These are phyloP conservation scores for Macroglossus sobrinus DNA, from an alignment of 2,113 vertebrate species.

Conservation along the genomic window DNA sequence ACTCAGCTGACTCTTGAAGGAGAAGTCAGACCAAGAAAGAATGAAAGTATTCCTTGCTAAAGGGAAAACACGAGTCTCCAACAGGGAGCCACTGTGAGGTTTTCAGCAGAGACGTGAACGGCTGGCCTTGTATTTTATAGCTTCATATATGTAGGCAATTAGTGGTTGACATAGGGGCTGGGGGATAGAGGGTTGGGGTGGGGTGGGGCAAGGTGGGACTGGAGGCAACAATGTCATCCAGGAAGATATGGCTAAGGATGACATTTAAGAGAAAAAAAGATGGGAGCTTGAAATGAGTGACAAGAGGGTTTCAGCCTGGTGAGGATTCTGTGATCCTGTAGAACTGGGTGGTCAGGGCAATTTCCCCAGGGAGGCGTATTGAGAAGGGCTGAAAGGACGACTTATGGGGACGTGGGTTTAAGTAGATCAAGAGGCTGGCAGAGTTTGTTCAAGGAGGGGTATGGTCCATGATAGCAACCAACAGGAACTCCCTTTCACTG, in stretches of 20 bases:
- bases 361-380: neutral
- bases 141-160: neutral
- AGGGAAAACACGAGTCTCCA: neutral
- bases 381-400: neutral
- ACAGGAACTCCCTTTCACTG: neutral
- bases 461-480: neutral
- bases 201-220: accelerated
- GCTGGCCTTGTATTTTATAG: neutral
- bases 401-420: neutral
- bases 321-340: neutral
- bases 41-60: neutral
- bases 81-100: neutral
- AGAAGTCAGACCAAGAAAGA: neutral
- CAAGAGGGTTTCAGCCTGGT: neutral
- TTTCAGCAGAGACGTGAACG: neutral
- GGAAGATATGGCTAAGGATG: neutral
- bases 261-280: neutral
- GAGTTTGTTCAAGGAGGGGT: neutral
- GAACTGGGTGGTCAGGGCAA: neutral
- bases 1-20: neutral
- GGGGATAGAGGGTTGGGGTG: no score
- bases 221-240: neutral
- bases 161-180: neutral
- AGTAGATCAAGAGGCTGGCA: neutral
- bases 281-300: neutral